Percentiles rank a stretch among this genome's conserved stretches.
Conservation (phyloP, 2,888 invertebrate species). For the Eupithecia abbreviata region DNA sequence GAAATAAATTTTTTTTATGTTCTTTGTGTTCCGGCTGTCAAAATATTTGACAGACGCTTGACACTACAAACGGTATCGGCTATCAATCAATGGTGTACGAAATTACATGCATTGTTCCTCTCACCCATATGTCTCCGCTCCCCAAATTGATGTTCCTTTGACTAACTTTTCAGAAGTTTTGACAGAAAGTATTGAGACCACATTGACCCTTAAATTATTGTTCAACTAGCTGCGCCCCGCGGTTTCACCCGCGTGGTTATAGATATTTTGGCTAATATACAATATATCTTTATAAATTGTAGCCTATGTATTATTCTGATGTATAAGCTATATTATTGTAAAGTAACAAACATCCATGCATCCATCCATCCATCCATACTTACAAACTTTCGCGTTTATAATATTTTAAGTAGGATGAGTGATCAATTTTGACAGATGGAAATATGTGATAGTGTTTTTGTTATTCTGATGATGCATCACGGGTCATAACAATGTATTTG, state of each 20-base stretch:
- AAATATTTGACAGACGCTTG: slow-evolving; percentile 43
- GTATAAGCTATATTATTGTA: too few relatives aligned
- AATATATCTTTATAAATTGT: too few relatives aligned
- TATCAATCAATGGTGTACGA: slow-evolving; percentile 75
- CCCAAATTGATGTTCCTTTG: slow-evolving; percentile 64
- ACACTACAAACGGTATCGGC: slow-evolving; percentile 70
- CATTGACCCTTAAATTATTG: slow-evolving; percentile 43
- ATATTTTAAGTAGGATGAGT: slow-evolving; percentile 22
- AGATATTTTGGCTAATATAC: too few relatives aligned
- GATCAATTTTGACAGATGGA: slow-evolving; percentile 21
- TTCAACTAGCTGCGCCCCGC: too few relatives aligned
- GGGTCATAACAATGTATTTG: not conserved
- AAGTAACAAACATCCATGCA: too few relatives aligned
- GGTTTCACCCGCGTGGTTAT: too few relatives aligned
- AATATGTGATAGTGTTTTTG: too few relatives aligned
- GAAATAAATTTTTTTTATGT: not conserved
- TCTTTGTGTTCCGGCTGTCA: not conserved
- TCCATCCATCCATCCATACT: too few relatives aligned
- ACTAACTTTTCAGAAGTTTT: slow-evolving; percentile 54
- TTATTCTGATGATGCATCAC: too few relatives aligned
- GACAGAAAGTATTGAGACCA: slow-evolving; percentile 57
- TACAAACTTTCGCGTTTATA: too few relatives aligned
- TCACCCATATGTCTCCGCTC: slow-evolving; percentile 53
- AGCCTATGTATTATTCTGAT: too few relatives aligned
- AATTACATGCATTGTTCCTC: slow-evolving; percentile 78